A percentile compares a stretch with the other conserved stretches of the same genome.
These are phyloP conservation scores for Buathra laborator DNA, from an alignment of 2,888 invertebrate species.

Conservation along the genomic window DNA sequence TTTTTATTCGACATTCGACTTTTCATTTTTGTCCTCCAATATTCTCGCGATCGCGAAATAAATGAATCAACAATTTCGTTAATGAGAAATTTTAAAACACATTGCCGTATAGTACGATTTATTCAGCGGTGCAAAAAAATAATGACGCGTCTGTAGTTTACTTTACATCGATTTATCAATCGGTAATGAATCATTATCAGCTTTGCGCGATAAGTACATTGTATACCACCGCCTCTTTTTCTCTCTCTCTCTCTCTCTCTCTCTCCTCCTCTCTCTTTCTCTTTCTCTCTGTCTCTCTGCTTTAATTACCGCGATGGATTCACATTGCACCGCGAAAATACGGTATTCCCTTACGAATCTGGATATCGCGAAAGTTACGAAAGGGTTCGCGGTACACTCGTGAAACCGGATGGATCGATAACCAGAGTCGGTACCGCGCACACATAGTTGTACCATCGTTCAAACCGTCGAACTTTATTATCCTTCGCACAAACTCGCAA, in stretches of 20 bases:
- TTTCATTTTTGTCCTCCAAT: not conserved
- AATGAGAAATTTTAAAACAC: not conserved
- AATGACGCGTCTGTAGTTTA: not conserved
- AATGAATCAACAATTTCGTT: not conserved
- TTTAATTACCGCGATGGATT: conserved; percentile 19
- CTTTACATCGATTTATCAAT: not conserved
- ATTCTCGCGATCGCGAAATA: not conserved
- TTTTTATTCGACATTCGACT: not conserved
- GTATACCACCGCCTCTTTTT: not conserved
- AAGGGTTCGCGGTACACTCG: conserved; percentile 22
- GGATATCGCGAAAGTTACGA: conserved; percentile 25
- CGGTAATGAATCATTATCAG: not conserved
- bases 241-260: not conserved
- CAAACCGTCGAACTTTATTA: conserved; percentile 61
- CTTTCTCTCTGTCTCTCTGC: not conserved
- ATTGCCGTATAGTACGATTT: not conserved
- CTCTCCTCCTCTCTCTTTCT: not conserved
- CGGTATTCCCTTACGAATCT: conserved; percentile 11
- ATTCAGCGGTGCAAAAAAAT: not conserved
- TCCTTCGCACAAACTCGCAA: conserved; percentile 40
- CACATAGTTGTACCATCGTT: conserved; percentile 17
- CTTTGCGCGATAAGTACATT: not conserved
- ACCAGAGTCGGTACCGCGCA: conserved; percentile 19
- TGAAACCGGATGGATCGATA: conserved; percentile 45
- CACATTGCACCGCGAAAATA: not conserved